Percentiles rank a stretch among this genome's conserved stretches.
phyloP scores from a whole-genome alignment of 2,113 vertebrate genomes.

The Hippocampus abdominalis region DNA sequence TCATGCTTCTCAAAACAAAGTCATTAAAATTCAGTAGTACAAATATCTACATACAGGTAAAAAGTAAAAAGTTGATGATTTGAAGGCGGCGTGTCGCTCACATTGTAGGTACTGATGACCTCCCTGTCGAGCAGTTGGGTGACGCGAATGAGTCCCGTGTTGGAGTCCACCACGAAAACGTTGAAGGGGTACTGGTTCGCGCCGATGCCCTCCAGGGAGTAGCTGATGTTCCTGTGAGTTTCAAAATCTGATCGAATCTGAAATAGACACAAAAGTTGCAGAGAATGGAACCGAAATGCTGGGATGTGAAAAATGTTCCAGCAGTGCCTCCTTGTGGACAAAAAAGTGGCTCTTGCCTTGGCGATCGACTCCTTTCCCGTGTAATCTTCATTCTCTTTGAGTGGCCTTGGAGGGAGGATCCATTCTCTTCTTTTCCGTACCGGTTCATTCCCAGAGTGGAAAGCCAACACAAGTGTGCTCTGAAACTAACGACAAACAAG shows the following conservation, averaged over 20 bases:
- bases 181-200: constrained; percentile 74
- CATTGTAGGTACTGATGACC: constrained; percentile 44
- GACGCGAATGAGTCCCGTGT: constrained; percentile 79
- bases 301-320: neutral
- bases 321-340: neutral
- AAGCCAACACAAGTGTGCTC: constrained; percentile 10
- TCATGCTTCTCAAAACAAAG: too few relatives aligned
- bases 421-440: constrained; percentile 78
- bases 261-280: constrained; percentile 15
- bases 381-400: constrained; percentile 79
- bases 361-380: constrained; percentile 69
- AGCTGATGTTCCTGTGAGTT: constrained; percentile 51
- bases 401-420: constrained; percentile 72
- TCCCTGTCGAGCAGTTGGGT: constrained; percentile 84
- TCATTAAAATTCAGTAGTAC: too few relatives aligned
- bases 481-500: constrained; percentile 13
- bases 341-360: constrained; percentile 62
- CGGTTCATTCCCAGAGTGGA: constrained; percentile 1
- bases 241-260: constrained; percentile 87
- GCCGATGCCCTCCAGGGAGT: constrained; percentile 77
- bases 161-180: constrained; percentile 78
- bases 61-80: too few relatives aligned
- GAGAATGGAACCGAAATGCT: neutral
- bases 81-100: constrained; percentile 40
- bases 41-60: too few relatives aligned